Evolutionary conservation across 2,113 vertebrate species (phyloP).

Genomic region (Acrocephalus kingi): DNA sequence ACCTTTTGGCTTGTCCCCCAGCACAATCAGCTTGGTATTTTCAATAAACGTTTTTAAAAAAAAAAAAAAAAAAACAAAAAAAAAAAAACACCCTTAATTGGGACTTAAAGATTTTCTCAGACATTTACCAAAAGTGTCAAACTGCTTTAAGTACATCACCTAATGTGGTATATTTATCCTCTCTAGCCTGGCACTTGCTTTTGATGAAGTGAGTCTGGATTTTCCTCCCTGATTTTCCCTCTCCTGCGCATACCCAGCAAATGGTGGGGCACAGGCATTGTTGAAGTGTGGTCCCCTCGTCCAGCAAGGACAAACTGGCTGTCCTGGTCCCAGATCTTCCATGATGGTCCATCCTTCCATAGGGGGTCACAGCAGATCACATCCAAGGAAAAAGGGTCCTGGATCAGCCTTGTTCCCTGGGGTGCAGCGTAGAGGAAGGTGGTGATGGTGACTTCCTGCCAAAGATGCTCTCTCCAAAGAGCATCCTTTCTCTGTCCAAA

Average conservation of each 20-base stretch:
- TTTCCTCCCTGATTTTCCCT: background rate
- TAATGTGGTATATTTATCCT: background rate
- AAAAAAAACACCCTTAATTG: background rate
- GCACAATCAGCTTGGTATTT: background rate
- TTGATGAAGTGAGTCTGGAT: background rate
- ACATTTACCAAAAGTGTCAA: background rate
- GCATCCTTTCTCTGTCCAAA: background rate
- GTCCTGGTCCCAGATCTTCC: fast-evolving
- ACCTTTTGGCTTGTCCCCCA: background rate
- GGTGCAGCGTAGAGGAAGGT: no score
- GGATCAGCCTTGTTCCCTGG: background rate
- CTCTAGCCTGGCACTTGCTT: background rate
- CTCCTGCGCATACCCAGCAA: background rate
- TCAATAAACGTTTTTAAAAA: background rate
- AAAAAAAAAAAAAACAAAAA: background rate
- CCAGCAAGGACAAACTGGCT: background rate
- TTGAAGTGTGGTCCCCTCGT: background rate
- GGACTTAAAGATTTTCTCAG: background rate
- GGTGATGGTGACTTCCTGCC: background rate
- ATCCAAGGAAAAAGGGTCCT: background rate
- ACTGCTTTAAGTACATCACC: background rate
- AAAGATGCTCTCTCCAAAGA: background rate
- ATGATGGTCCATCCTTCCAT: background rate
- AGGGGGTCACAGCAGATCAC: background rate
- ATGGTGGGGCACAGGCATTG: background rate